phyloP scores from a whole-genome alignment of 2,888 invertebrate genomes.

The Sphecodes monilicornis region DNA sequence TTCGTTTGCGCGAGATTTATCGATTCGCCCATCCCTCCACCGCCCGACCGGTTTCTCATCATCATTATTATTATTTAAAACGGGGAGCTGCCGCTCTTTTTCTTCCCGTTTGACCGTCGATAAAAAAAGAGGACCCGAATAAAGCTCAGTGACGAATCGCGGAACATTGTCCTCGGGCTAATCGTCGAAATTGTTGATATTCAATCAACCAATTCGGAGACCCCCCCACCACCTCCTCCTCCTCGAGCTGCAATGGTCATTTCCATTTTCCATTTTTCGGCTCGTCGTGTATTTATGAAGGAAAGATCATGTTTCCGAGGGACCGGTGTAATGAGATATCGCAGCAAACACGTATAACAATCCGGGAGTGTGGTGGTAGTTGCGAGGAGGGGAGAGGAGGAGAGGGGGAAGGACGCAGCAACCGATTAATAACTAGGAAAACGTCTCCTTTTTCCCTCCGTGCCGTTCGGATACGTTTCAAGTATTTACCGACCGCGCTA shows the following conservation, averaged over 20 bases:
- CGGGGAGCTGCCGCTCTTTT: too few species aligned
- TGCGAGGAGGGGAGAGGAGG: background rate
- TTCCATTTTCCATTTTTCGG: slow-evolving; percentile 1
- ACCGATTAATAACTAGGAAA: slow-evolving; percentile 61
- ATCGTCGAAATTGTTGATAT: background rate
- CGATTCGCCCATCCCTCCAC: too few species aligned
- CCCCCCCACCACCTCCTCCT: background rate
- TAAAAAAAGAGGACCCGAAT: background rate
- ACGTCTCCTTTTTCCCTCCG: slow-evolving; percentile 9
- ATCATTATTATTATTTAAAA: background rate
- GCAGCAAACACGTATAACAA: slow-evolving; percentile 58
- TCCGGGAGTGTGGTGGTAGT: too few species aligned
- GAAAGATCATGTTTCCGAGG: slow-evolving; percentile 54
- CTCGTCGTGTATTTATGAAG: slow-evolving; percentile 13
- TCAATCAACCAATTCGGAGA: background rate
- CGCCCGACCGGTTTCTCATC: background rate
- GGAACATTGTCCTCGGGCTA: background rate
- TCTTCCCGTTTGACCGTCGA: background rate
- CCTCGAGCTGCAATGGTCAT: background rate
- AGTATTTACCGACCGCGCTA: slow-evolving; percentile 45
- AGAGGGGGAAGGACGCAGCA: background rate
- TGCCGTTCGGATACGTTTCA: slow-evolving; percentile 31
- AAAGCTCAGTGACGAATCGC: too few species aligned
- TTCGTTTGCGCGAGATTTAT: slow-evolving; percentile 13
- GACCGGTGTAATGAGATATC: slow-evolving; percentile 64